phyloP scores from a whole-genome alignment of 1,140 invertebrate species.

The Drosophila pseudoobscura region DNA sequence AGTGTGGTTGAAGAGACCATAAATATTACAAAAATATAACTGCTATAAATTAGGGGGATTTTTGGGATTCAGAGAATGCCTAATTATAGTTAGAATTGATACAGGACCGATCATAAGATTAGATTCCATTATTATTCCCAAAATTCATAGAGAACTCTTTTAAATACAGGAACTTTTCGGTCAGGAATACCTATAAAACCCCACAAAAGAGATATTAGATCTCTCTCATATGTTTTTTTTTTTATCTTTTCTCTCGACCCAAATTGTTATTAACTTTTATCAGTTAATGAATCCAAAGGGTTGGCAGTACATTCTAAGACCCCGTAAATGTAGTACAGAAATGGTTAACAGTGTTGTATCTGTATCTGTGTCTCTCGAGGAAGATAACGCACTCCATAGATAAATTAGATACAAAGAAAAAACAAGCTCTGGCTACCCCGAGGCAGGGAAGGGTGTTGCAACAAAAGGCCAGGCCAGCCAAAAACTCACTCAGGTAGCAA shows the following conservation, averaged over 20 bases:
- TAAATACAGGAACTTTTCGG: no score
- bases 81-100: no score
- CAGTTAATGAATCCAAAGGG: slow-evolving; percentile 54
- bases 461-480: slow-evolving; percentile 44
- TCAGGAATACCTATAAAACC: no score
- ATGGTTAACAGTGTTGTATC: slow-evolving; percentile 52
- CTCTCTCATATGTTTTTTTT: background rate
- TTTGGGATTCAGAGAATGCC: no score
- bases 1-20: slow-evolving; percentile 12
- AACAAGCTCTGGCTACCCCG: slow-evolving; percentile 12
- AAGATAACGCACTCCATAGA: slow-evolving; percentile 41
- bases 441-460: slow-evolving; percentile 51
- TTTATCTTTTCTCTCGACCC: slow-evolving; percentile 40
- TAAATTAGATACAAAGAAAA: slow-evolving; percentile 42
- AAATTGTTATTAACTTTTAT: slow-evolving; percentile 52
- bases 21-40: background rate
- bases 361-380: slow-evolving; percentile 23
- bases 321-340: slow-evolving; percentile 21
- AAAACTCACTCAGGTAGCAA: slow-evolving; percentile 40
- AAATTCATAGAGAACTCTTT: no score
- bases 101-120: no score
- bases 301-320: slow-evolving; percentile 7
- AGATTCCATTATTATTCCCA: no score
- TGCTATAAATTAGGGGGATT: no score
- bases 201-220: no score